Conservation (phyloP, 2,888 invertebrate genomes). For the Amphipoea lucens region DNA sequence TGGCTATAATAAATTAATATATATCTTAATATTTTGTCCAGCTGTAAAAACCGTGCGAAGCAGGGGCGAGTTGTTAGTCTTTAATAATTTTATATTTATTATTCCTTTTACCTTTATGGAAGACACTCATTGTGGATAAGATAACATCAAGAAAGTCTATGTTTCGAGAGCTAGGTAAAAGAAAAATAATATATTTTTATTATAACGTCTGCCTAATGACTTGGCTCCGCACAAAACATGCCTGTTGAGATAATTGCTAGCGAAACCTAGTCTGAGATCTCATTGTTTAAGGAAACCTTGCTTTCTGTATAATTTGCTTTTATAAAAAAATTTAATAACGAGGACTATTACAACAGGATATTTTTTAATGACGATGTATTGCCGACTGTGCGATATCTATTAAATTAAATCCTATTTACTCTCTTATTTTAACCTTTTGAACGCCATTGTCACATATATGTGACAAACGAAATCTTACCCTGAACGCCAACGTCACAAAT, state of each 20-base stretch:
- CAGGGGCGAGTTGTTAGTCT: not conserved
- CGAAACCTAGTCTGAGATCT: constrained; percentile 9
- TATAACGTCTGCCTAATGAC: constrained; percentile 12
- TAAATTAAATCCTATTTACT: not conserved
- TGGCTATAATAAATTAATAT: too few species aligned
- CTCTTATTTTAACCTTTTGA: not conserved
- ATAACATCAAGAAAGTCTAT: constrained; percentile 1
- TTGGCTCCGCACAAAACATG: constrained; percentile 16
- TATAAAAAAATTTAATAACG: not conserved
- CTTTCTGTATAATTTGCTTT: constrained; percentile 16
- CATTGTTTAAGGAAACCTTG: constrained; percentile 8
- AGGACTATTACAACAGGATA: not conserved
- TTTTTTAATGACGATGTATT: constrained; percentile 4
- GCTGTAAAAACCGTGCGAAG: not conserved
- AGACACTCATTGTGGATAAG: not conserved
- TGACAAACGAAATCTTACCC: too few species aligned
- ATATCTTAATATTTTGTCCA: not conserved
- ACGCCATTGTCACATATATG: too few species aligned
- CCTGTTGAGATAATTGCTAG: constrained; percentile 25
- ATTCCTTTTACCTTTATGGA: not conserved
- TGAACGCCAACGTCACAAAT: too few species aligned
- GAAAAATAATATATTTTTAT: not conserved
- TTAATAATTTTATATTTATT: not conserved
- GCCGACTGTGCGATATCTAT: not conserved
- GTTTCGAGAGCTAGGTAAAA: not conserved